A percentile compares a stretch with the other conserved stretches of the same genome.
Evolutionary conservation across 2,113 vertebrate genomes (phyloP).

Genomic region (Anhinga rufa): DNA sequence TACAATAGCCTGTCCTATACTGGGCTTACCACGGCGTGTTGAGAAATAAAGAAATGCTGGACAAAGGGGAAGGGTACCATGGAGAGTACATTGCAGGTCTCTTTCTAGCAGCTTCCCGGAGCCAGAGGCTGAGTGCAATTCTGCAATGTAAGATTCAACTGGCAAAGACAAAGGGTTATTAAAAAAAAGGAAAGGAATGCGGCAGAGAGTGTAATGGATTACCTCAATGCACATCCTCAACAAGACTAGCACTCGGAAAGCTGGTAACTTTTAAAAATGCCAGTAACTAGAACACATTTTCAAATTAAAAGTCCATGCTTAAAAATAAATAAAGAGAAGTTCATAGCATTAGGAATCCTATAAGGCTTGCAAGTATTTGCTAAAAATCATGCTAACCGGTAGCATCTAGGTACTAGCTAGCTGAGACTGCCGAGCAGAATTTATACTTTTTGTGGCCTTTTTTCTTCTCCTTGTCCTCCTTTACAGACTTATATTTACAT

Average conservation of each 20-base stretch:
- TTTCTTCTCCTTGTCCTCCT: slow-evolving; percentile 62
- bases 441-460: slow-evolving; percentile 65
- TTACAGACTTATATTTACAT: slow-evolving; percentile 86
- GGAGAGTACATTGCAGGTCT: neutral
- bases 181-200: neutral
- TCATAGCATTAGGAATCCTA: slow-evolving; percentile 70
- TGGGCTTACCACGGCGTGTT: neutral
- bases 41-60: neutral
- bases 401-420: slow-evolving; percentile 76
- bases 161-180: slow-evolving; percentile 65
- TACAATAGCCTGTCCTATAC: neutral
- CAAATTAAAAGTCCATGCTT: slow-evolving; percentile 75
- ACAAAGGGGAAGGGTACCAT: neutral
- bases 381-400: slow-evolving; percentile 80
- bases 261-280: slow-evolving; percentile 59
- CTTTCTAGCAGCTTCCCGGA: slow-evolving; percentile 34
- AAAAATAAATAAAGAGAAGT: slow-evolving; percentile 81
- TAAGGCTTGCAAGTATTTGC: slow-evolving; percentile 73
- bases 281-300: slow-evolving; percentile 65
- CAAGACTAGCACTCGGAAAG: slow-evolving; percentile 53
- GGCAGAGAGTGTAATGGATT: slow-evolving; percentile 41
- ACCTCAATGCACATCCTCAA: slow-evolving; percentile 49
- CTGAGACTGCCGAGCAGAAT: slow-evolving; percentile 55
- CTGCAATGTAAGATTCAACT: slow-evolving; percentile 7
- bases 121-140: slow-evolving; percentile 37